Base-by-base conservation (phyloP, 2,113 vertebrate species). In the Peromyscus maniculatus region DNA sequence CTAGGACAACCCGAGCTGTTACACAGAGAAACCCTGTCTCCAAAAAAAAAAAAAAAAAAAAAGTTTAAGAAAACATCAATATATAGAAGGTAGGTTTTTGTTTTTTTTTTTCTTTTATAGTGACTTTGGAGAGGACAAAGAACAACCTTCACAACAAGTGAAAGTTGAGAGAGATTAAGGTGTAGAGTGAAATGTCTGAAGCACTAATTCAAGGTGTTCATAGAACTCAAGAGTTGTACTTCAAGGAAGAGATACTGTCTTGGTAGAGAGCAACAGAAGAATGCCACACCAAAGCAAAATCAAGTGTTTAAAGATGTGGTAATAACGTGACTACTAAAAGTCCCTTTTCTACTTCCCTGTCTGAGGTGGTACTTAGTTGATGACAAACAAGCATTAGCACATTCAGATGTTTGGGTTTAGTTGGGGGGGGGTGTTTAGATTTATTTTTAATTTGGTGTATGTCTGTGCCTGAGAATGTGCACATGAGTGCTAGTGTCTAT, bases 361-460 rank as follows among this genome's bases (percentile, higher is more conserved):
- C 16, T 83, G 19, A 59, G 36, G 9, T 87, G 6, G 33, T 46
- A 74, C n/a, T 83, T 96, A 80, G 52, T 87, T 97, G 43, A 94
- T 91, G 86, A 79, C 49, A 80, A 33, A 77, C 36, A 52, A 52
- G 6, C 64, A 57, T 91, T 83, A 87, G n/a, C 21, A 75, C 26
- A 11, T 89, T 79, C 52, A 95, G 49, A 43, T 94, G 43, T 97
- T 93, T 72, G 66, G 26, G 4, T 91, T 80, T 57, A 59, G 79
- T 59, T 82, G 33, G 57, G 10, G 55, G 33, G 33, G 79, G 33
- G 36, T 26, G 74, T 39, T 83, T 59, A 24, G 21, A 39, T 62
- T 83, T 84, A 64, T 64, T 84, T 84, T 84, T 31, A 43, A 31
- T 62, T 43, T 43, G 43, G 11, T 28, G 43, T 66, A 5, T 66